phyloP scores from a whole-genome alignment of 2,888 invertebrate species.

The Liodrosophila aerea region DNA sequence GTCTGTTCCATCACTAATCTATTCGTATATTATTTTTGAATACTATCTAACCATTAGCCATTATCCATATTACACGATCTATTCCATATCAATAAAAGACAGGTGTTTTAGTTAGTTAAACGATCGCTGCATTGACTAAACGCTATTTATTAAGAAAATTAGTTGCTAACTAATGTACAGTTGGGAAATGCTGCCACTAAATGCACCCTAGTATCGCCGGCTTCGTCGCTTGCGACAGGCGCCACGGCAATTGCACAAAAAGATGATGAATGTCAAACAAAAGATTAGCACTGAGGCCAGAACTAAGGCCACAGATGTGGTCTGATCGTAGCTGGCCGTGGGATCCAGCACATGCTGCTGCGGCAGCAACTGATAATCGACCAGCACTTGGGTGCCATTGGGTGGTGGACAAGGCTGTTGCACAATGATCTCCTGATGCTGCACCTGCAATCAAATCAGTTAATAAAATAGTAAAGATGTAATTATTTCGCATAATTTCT shows the following conservation, averaged over 20 bases:
- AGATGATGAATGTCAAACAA: conserved; percentile 85
- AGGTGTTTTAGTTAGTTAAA: conserved; percentile 65
- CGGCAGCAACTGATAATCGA: conserved; percentile 83
- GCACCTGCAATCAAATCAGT: conserved; percentile 84
- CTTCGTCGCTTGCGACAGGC: conserved; percentile 73
- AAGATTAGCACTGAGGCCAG: conserved; percentile 86
- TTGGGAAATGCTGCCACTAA: conserved; percentile 21
- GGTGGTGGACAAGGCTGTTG: conserved; percentile 91
- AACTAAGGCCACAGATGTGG: conserved; percentile 85
- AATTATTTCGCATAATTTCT: background rate
- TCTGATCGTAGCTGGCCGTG: conserved; percentile 83
- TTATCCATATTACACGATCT: too few species aligned
- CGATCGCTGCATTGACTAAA: conserved; percentile 58
- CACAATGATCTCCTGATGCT: conserved; percentile 93
- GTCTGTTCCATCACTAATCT: conserved; percentile 95
- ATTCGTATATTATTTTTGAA: background rate
- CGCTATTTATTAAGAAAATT: conserved; percentile 65
- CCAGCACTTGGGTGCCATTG: conserved; percentile 88
- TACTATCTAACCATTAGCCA: too few species aligned
- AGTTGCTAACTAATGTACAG: conserved; percentile 70
- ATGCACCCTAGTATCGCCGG: conserved; percentile 46
- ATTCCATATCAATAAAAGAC: conserved; percentile 31
- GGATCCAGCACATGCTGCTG: conserved; percentile 84
- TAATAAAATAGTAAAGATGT: background rate
- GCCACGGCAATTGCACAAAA: conserved; percentile 84